These are phyloP conservation scores for Lophius piscatorius DNA, from an alignment of 2,113 vertebrate species.

Conservation along the genomic window DNA sequence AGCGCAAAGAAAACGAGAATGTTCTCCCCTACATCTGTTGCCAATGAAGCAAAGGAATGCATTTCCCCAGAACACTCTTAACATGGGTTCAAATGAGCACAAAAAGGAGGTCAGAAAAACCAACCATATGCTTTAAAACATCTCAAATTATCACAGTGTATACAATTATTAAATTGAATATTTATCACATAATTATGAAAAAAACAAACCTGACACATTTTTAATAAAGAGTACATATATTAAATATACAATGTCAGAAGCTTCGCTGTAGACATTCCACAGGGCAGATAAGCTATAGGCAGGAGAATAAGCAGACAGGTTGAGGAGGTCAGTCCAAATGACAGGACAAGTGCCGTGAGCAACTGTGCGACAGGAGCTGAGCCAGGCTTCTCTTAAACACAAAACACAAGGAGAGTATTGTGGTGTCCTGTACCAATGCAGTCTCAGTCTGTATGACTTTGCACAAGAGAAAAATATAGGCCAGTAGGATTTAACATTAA, in stretches of 20 bases:
- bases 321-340: slow-evolving; percentile 70
- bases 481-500: slow-evolving; percentile 47
- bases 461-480: slow-evolving; percentile 31
- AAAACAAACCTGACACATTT: too few relatives aligned
- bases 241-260: background rate
- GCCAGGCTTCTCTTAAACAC: slow-evolving; percentile 62
- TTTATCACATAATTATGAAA: background rate
- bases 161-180: background rate
- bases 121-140: slow-evolving; percentile 9
- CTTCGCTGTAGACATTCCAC: slow-evolving; percentile 35
- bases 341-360: slow-evolving; percentile 75
- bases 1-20: slow-evolving; percentile 57
- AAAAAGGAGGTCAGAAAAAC: slow-evolving; percentile 46
- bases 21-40: slow-evolving; percentile 79
- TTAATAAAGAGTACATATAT: too few relatives aligned
- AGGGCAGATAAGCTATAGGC: slow-evolving; percentile 41
- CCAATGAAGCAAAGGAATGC: slow-evolving; percentile 81
- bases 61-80: slow-evolving; percentile 60
- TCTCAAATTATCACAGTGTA: slow-evolving; percentile 6
- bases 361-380: slow-evolving; percentile 77
- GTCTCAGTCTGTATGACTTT: slow-evolving; percentile 57
- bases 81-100: slow-evolving; percentile 56
- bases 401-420: slow-evolving; percentile 74
- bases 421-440: slow-evolving; percentile 63
- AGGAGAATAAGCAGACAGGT: slow-evolving; percentile 60